These are phyloP conservation scores for Phasianus colchicus DNA, from an alignment of 2,113 vertebrate genomes.

Conservation along the genomic window DNA sequence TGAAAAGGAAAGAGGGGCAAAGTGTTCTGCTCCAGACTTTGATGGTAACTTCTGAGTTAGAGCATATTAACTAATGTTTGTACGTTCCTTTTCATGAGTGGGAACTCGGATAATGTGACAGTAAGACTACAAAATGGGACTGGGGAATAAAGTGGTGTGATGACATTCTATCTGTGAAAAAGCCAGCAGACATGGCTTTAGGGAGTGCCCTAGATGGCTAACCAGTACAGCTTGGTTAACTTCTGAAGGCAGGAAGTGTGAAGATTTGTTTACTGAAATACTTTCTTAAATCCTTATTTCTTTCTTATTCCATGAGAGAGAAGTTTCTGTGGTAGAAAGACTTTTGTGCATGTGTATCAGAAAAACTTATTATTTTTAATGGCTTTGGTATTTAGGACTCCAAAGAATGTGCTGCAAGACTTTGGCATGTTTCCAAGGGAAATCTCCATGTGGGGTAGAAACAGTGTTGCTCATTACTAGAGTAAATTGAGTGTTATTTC, in stretches of 20 bases:
- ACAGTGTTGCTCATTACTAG: not conserved
- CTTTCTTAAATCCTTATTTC: not conserved
- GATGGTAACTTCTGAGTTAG: not conserved
- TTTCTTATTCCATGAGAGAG: not conserved
- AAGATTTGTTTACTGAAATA: not conserved
- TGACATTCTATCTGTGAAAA: not conserved
- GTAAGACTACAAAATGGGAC: not conserved
- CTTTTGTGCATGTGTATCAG: not conserved
- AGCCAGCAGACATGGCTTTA: not conserved
- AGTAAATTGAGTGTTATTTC: not conserved
- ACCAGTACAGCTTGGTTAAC: not conserved
- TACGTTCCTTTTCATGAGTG: not conserved
- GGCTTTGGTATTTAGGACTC: not conserved
- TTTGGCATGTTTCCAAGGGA: not conserved
- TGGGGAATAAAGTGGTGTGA: not conserved
- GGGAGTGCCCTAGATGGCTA: not conserved
- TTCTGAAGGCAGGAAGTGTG: not conserved
- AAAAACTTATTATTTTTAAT: not conserved
- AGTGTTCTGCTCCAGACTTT: not conserved
- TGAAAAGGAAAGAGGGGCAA: not conserved
- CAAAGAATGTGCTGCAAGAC: not conserved
- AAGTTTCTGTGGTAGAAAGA: constrained; percentile 12
- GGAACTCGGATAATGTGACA: not conserved
- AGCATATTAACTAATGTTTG: not conserved
- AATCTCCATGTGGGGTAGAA: not conserved